Conservation (phyloP, 2,113 vertebrate genomes). For the Eurypyga helias region DNA sequence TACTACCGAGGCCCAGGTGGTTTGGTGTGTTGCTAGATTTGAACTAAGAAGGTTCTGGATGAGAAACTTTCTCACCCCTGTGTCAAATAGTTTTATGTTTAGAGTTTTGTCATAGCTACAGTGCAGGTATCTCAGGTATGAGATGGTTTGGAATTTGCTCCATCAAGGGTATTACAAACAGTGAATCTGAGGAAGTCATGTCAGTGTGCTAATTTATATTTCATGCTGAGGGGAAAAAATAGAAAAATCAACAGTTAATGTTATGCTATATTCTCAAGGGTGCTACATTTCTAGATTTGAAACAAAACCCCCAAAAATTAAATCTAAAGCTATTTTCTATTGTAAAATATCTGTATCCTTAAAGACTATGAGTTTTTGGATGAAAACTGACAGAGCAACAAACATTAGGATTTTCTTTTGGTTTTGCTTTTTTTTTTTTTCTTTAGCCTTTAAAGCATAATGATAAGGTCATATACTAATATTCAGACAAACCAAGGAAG, state of each 20-base stretch:
- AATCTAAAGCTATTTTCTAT: neutral
- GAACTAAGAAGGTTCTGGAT: neutral
- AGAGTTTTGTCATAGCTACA: neutral
- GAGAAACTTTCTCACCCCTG: neutral
- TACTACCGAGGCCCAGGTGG: neutral
- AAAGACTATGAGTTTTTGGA: neutral
- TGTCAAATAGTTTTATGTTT: neutral
- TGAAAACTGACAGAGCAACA: neutral
- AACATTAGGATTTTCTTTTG: neutral
- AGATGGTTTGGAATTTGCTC: neutral
- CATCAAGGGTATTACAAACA: neutral
- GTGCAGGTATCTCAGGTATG: neutral
- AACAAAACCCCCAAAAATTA: neutral
- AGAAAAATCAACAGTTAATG: neutral
- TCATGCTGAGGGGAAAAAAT: neutral
- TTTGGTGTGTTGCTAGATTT: fast-evolving
- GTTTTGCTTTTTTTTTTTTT: neutral
- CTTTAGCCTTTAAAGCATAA: neutral
- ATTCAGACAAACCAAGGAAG: neutral
- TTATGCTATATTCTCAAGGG: neutral
- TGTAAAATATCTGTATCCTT: neutral
- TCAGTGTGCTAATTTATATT: neutral
- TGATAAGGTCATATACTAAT: neutral
- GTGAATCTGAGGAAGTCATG: neutral
- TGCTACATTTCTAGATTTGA: neutral